Evolutionary conservation across 2,888 invertebrate genomes (phyloP).

Genomic region (Ischnura elegans): DNA sequence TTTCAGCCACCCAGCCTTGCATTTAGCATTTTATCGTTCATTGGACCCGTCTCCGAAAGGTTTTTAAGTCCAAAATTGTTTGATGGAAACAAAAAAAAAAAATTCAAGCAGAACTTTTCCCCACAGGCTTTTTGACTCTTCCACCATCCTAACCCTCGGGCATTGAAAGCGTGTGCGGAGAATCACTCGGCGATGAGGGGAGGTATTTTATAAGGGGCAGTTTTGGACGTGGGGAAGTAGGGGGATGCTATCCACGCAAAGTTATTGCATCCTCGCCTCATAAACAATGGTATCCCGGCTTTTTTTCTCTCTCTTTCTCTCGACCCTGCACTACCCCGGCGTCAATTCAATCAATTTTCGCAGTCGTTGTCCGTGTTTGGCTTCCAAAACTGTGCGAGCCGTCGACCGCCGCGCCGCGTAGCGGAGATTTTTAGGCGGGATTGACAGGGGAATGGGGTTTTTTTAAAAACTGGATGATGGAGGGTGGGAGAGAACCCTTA

Average conservation of each 20-base stretch:
- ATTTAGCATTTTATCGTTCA: neutral
- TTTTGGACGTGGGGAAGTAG: neutral
- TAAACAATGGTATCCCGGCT: neutral
- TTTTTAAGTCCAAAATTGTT: neutral
- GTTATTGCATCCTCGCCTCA: conserved; percentile 7
- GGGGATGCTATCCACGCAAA: neutral
- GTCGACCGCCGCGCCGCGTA: neutral
- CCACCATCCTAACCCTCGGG: neutral
- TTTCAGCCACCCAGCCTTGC: neutral
- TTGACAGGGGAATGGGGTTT: neutral
- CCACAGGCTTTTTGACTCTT: neutral
- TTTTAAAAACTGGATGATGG: neutral
- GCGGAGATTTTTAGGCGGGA: neutral
- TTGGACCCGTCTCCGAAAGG: neutral
- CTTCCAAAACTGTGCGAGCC: neutral
- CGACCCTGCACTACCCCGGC: neutral
- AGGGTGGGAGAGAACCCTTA: neutral
- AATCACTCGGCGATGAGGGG: neutral
- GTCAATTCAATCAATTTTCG: conserved; percentile 31
- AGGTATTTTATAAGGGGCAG: neutral
- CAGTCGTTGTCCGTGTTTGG: neutral
- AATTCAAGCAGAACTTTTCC: neutral
- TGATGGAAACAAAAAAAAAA: neutral
- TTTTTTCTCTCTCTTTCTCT: neutral
- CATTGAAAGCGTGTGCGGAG: neutral